phyloP scores from a whole-genome alignment of 2,113 vertebrate species.

The Formicarius rufipectus region DNA sequence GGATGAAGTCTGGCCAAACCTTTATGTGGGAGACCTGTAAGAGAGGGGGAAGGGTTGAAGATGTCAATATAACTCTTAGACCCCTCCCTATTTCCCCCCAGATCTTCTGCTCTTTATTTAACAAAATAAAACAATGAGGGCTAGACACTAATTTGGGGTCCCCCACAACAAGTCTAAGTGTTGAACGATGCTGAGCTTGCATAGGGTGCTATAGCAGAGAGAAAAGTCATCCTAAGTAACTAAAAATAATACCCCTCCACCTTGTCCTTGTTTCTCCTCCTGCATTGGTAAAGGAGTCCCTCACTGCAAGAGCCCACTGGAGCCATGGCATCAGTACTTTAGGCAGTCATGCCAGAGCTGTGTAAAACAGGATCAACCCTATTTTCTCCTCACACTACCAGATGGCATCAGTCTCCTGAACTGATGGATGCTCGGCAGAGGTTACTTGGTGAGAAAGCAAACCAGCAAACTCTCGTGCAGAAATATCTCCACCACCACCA shows the following conservation, averaged over 20 bases:
- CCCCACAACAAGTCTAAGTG: not conserved
- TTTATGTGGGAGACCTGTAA: slow-evolving; percentile 96
- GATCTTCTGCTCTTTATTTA: not conserved
- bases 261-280: not conserved
- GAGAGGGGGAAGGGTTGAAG: slow-evolving; percentile 37
- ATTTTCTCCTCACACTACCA: not conserved
- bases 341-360: not conserved
- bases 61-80: not conserved
- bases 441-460: not conserved
- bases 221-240: not conserved
- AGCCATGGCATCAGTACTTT: not conserved
- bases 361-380: not conserved
- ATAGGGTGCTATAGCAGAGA: not conserved
- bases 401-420: not conserved
- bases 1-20: slow-evolving; percentile 89
- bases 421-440: not conserved
- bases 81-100: not conserved
- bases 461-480: not conserved
- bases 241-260: not conserved
- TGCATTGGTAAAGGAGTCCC: not conserved
- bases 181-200: not conserved
- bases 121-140: not conserved
- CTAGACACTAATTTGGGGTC: not conserved
- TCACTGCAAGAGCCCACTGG: not conserved
- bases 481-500: not conserved